These are phyloP conservation scores for Geococcyx californianus DNA, from an alignment of 2,113 vertebrate species.

Conservation along the genomic window DNA sequence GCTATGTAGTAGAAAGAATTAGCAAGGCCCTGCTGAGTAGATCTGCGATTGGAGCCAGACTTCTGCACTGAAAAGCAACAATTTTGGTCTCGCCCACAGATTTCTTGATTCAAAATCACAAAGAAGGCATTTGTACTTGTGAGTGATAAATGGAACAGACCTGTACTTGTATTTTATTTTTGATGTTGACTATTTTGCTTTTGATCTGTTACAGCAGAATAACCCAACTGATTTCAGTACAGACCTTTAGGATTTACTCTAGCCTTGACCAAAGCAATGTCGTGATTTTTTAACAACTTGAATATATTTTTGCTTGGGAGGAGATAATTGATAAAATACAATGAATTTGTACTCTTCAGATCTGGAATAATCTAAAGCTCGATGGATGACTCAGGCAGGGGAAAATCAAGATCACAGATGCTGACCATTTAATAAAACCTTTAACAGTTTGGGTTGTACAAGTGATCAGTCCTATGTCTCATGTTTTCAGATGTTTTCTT, in stretches of 20 bases:
- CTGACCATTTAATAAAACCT: neutral
- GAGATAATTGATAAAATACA: neutral
- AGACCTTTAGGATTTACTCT: neutral
- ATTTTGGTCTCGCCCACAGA: neutral
- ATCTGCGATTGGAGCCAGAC: neutral
- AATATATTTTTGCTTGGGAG: neutral
- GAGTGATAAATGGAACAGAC: neutral
- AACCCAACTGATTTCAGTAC: neutral
- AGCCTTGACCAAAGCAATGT: neutral
- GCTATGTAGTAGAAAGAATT: neutral
- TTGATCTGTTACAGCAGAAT: neutral
- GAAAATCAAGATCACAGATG: neutral
- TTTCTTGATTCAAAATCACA: slow-evolving; percentile 19
- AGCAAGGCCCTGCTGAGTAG: neutral
- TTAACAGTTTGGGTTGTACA: neutral
- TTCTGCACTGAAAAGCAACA: neutral
- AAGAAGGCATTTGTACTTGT: neutral
- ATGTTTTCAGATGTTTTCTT: neutral
- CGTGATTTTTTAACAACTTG: neutral
- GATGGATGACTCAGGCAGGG: neutral
- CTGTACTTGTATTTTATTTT: neutral
- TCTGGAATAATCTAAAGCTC: neutral
- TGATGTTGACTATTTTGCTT: slow-evolving; percentile 9
- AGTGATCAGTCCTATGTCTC: neutral
- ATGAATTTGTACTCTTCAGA: neutral